Percentiles rank a stretch among this genome's conserved stretches.
Conservation (phyloP, 2,888 invertebrate genomes). For the Polydrusus cervinus region DNA sequence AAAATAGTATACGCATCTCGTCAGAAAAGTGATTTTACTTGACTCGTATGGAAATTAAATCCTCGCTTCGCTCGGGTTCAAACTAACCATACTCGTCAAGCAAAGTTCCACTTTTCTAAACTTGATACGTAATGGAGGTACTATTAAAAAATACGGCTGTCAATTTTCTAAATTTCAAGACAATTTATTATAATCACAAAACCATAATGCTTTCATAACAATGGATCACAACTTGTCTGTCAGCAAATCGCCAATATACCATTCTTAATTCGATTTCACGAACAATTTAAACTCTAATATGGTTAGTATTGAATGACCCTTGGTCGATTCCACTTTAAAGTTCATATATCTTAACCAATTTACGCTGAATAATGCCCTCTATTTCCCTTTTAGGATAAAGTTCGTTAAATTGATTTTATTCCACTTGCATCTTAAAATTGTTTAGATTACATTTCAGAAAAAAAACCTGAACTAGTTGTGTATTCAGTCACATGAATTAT, state of each 20-base stretch:
- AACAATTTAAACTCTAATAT: conserved; percentile 50
- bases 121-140: too few relatives aligned
- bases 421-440: too few relatives aligned
- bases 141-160: too few relatives aligned
- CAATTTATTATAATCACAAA: background rate
- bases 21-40: too few relatives aligned
- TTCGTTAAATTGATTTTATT: conserved; percentile 5
- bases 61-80: too few relatives aligned
- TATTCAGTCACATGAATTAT: too few relatives aligned
- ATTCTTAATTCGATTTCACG: conserved; percentile 50
- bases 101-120: too few relatives aligned
- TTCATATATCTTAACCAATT: conserved; percentile 47
- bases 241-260: conserved; percentile 37
- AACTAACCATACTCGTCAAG: too few relatives aligned
- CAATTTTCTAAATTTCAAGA: background rate
- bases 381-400: conserved; percentile 25
- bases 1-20: too few relatives aligned
- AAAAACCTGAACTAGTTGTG: too few relatives aligned
- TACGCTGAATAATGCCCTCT: conserved; percentile 38
- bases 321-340: conserved; percentile 51
- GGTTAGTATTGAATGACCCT: conserved; percentile 49
- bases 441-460: too few relatives aligned
- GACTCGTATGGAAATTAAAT: too few relatives aligned
- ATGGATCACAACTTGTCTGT: conserved; percentile 12
- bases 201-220: background rate